Conservation (phyloP, 2,113 vertebrate species). For the Centropus bengalensis region DNA sequence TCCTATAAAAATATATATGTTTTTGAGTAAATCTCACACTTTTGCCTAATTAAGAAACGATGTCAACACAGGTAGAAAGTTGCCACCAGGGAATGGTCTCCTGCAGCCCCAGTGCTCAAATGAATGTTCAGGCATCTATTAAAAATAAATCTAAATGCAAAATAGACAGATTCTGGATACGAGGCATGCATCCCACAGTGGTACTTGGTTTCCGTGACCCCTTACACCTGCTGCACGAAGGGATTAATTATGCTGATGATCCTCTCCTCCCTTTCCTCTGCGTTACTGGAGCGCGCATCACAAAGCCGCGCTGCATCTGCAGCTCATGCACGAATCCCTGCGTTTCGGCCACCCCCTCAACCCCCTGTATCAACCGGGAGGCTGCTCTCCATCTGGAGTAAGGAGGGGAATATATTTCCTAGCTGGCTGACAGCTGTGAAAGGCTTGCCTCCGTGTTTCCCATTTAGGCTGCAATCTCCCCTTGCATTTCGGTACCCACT, state of each 20-base stretch:
- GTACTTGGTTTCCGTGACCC: neutral
- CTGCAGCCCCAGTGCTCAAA: neutral
- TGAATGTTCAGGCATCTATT: neutral
- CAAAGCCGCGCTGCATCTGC: neutral
- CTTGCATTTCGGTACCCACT: neutral
- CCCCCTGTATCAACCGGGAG: neutral
- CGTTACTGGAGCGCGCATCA: neutral
- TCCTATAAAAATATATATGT: neutral
- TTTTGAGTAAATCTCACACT: neutral
- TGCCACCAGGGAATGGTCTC: neutral
- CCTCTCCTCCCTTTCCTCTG: neutral
- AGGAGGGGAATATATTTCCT: neutral
- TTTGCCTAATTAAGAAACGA: neutral
- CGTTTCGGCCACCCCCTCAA: neutral
- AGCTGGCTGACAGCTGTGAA: conserved; percentile 18
- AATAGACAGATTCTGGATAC: neutral
- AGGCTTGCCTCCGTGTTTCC: neutral
- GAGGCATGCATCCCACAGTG: neutral
- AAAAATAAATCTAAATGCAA: neutral
- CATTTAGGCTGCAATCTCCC: neutral
- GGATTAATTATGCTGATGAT: neutral
- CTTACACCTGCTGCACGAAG: neutral
- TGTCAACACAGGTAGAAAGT: neutral
- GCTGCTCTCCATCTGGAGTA: neutral
- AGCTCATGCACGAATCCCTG: conserved; percentile 5